Percentiles rank a stretch among this genome's conserved stretches.
phyloP scores from a whole-genome alignment of 2,888 invertebrate genomes.

The Drosophila vallismaia region DNA sequence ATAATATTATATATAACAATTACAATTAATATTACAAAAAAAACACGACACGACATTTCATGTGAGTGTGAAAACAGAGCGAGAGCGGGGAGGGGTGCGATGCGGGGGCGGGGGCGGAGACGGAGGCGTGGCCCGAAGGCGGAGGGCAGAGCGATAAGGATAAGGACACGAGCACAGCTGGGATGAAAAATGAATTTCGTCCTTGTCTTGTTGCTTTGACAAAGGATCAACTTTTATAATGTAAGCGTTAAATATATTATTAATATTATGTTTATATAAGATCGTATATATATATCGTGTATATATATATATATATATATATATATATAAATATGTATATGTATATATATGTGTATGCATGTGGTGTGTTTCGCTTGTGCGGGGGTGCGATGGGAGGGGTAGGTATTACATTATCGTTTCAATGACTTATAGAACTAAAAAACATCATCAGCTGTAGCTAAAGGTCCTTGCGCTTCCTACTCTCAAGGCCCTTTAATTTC shows the following conservation, averaged over 20 bases:
- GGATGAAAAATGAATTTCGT: slow-evolving; percentile 20
- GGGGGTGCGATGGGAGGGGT: background rate
- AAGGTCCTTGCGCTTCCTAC: background rate
- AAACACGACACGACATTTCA: slow-evolving; percentile 68
- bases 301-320: slow-evolving; percentile 21
- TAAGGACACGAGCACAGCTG: slow-evolving; percentile 14
- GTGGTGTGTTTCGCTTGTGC: slow-evolving; percentile 5
- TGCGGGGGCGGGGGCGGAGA: too few relatives aligned
- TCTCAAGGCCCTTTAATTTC: background rate
- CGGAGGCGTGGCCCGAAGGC: background rate
- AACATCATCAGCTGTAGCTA: slow-evolving; percentile 58
- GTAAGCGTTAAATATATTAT: slow-evolving; percentile 40
- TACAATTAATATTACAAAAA: slow-evolving; percentile 73
- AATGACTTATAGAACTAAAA: slow-evolving; percentile 73
- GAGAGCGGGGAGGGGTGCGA: background rate
- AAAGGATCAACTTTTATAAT: slow-evolving; percentile 27
- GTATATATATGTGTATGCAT: background rate
- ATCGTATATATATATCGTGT: slow-evolving; percentile 17
- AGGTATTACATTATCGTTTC: slow-evolving; percentile 49
- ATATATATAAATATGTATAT: slow-evolving; percentile 21
- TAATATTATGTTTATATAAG: slow-evolving; percentile 30
- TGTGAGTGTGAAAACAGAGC: slow-evolving; percentile 33
- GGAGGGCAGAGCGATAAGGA: background rate
- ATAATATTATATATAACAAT: slow-evolving; percentile 65
- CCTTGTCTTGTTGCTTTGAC: slow-evolving; percentile 12